Base-by-base conservation (phyloP, 2,888 invertebrate species). In the Drosophila cognata region DNA sequence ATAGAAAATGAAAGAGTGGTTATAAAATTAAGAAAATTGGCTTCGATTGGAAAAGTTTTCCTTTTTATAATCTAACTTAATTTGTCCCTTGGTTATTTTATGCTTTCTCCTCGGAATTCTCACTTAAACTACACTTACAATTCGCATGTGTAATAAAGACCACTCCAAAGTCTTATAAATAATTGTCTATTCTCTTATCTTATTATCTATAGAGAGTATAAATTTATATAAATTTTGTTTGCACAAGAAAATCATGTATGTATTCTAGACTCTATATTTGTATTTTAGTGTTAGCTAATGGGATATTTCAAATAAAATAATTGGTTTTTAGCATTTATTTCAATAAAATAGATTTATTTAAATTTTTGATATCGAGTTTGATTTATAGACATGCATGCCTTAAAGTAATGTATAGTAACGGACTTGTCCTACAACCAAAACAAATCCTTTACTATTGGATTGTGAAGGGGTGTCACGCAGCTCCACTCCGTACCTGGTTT, bases 31-130 rank as follows among this genome's bases (percentile, higher is more conserved):
- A 21, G 21, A 11, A 4, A 0, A 6, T 46, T 46, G 21, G 13
- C 43, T 46, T 21, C 4, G 1, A 21, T 21, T 16, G 2, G 7
- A 46, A 25, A 13, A 4, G 2, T 4, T 46, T 46, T 8, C 0
- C 4, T 5, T 25, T 25, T 16, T 25, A 25, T 25, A 46, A 8
- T 16, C 16, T 8, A 25, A 77, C 89, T 88, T 82, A 81, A 88
- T 79, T 84, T 88, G 78, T 84, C 87, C 84, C 80, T 87, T 74
- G 70, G 69, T 67, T 56, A 71, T 82, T 91, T 84, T 79, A 89
- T 89, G 79, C 41, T 56, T 81, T 87, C 89, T 91, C 81, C 83
- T 77, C 84, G 77, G 90, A 90, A 89, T 78, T 81, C 50, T 25
- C 25, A 16, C 16, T 4, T 25, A 25, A 46, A 8, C 25, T 16